Base-by-base conservation (phyloP, 2,888 invertebrate species). In the Beris morrisii region DNA sequence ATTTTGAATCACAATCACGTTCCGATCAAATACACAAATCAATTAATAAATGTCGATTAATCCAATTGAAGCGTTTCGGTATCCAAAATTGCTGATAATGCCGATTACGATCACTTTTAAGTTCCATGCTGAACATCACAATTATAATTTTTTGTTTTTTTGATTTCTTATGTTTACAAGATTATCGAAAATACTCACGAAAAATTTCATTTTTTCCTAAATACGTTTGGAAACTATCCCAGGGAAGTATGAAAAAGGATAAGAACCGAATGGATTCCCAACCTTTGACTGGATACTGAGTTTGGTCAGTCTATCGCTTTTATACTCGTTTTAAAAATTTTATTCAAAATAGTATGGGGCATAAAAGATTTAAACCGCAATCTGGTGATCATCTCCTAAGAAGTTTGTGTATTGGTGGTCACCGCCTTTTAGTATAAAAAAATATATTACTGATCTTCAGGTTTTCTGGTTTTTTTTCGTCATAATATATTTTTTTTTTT, bases 241-340 rank as follows among this genome's bases (percentile, higher is more conserved):
- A 61, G 61, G 61, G 52, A 61, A 50, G 15, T 38, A n/a, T 52
- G 61, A 50, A 61, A 59, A 61, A 61, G 61, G 79, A 79, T 77
- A 76, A 78, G 80, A 80, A 80, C 75, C 79, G 75, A 55, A 75
- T 73, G 72, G 80, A 80, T 80, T 81, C 80, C 79, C 79, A 78
- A 79, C 78, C 79, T 78, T 79, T 79, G 77, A 80, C 81, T 80
- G 80, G 80, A 80, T 80, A 80, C 80, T 80, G 81, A 78, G 77
- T 77, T 74, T 75, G 79, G 76, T 76, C 77, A 77, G 79, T 76
- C 75, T 76, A 75, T 77, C 75, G 79, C 80, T 80, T 80, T 79
- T 80, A 80, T 80, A 80, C 79, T 73, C 69, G 61, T 73, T 70
- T 72, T 68, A 67, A 66, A 22, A 65, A 55, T 54, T n/a, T 64